Evolutionary conservation across 2,797 vertebrate species (phyloP).

Genomic region (Melanotaenia boesemani): DNA sequence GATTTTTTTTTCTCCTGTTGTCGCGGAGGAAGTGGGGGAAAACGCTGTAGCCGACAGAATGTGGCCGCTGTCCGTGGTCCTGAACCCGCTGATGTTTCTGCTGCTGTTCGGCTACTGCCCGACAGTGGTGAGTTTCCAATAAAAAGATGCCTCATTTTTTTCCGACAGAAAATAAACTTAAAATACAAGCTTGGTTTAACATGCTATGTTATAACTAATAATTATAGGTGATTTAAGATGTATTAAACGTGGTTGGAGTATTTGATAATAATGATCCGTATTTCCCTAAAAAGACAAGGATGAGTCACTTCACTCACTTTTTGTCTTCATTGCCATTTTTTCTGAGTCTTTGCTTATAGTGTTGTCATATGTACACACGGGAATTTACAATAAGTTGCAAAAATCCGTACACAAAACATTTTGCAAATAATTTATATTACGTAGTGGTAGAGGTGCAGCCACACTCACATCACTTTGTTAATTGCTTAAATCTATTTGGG

Average conservation of each 20-base stretch:
- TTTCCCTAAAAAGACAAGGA: conserved; percentile 11
- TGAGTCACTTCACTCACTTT: conserved; percentile 35
- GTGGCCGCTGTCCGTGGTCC: conserved; percentile 86
- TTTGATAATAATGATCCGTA: neutral
- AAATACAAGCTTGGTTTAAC: neutral
- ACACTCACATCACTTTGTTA: conserved; percentile 53
- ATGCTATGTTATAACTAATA: neutral
- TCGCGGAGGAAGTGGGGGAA: conserved; percentile 26
- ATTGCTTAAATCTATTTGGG: conserved; percentile 62
- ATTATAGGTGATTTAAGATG: conserved; percentile 19
- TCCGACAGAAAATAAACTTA: conserved; percentile 22
- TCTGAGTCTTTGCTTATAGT: conserved; percentile 19
- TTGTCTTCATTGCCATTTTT: neutral
- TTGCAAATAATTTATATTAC: conserved; percentile 12
- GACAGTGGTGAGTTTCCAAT: conserved; percentile 85
- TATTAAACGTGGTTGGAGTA: conserved; percentile 17
- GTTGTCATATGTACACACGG: neutral
- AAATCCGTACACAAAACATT: neutral
- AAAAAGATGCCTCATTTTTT: conserved; percentile 10
- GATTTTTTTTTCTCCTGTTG: conserved; percentile 21
- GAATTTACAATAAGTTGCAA: neutral
- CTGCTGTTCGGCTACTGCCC: conserved; percentile 88
- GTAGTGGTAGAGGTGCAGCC: conserved; percentile 13
- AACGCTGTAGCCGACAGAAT: conserved; percentile 71
- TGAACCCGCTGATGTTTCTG: conserved; percentile 89